phyloP scores from a whole-genome alignment of 1,140 invertebrate genomes.

The Macrosteles quadrilineatus region DNA sequence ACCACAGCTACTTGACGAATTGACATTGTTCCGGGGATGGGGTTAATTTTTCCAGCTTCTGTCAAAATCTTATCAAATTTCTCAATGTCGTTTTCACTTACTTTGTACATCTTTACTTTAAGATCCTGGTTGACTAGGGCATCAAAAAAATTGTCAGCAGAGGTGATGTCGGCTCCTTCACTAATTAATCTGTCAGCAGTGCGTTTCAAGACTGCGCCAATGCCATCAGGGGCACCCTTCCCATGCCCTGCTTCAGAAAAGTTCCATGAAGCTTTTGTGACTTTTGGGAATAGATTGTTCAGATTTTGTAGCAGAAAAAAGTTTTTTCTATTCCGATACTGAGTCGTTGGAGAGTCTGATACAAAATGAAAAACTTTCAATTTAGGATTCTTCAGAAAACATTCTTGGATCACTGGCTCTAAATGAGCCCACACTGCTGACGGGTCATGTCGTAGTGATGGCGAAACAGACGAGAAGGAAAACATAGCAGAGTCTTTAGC shows the following conservation, averaged over 20 bases:
- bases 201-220: conserved; percentile 50
- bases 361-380: conserved; percentile 39
- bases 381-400: not conserved
- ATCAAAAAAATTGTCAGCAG: not conserved
- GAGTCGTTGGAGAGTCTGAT: conserved; percentile 37
- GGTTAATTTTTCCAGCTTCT: not conserved
- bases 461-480: not conserved
- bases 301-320: conserved; percentile 36
- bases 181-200: conserved; percentile 41
- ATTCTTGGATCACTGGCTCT: not conserved
- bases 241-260: conserved; percentile 52
- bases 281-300: conserved; percentile 35
- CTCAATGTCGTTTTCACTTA: not conserved
- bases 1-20: not conserved
- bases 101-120: not conserved
- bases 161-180: not conserved
- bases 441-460: not conserved
- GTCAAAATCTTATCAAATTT: not conserved
- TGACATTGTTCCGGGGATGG: not conserved
- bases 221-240: conserved; percentile 53
- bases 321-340: conserved; percentile 38
- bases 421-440: not conserved
- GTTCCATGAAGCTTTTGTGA: conserved; percentile 48
- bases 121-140: not conserved
- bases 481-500: not conserved